Evolutionary conservation across 1,140 invertebrate species (phyloP).

Genomic region (Piezodorus guildinii): DNA sequence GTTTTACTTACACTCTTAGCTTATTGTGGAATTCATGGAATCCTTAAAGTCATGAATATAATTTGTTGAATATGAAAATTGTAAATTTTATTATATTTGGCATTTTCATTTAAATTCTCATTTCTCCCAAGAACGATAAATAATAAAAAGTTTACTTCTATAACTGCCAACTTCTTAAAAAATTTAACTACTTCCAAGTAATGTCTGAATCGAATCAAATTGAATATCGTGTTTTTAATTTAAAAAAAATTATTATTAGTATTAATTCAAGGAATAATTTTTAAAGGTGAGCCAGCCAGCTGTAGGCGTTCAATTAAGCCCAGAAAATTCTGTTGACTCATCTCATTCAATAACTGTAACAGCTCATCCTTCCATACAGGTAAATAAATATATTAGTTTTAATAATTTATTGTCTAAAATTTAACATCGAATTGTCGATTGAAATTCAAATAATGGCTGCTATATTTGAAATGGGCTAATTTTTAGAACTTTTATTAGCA

Average conservation of each 20-base stretch:
- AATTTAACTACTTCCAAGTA: not conserved
- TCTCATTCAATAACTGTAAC: conserved; percentile 19
- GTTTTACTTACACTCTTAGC: no score
- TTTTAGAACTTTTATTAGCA: no score
- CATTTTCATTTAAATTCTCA: no score
- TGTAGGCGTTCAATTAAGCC: conserved; percentile 20
- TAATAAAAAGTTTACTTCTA: not conserved
- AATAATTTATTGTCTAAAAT: no score
- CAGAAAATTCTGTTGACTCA: conserved; percentile 23
- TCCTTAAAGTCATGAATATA: no score
- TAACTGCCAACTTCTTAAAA: not conserved
- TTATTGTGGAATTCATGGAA: no score
- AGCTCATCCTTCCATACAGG: not conserved
- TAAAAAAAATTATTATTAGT: not conserved
- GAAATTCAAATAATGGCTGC: no score
- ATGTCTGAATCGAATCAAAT: no score
- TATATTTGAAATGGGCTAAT: no score
- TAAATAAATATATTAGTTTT: not conserved
- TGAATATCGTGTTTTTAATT: no score
- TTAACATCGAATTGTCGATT: no score
- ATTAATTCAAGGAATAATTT: conserved; percentile 1
- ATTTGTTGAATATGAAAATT: not conserved
- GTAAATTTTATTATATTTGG: not conserved
- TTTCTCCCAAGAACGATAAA: no score
- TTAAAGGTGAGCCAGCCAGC: conserved; percentile 15